phyloP scores from a whole-genome alignment of 2,888 invertebrate genomes.

The Furcula furcula region DNA sequence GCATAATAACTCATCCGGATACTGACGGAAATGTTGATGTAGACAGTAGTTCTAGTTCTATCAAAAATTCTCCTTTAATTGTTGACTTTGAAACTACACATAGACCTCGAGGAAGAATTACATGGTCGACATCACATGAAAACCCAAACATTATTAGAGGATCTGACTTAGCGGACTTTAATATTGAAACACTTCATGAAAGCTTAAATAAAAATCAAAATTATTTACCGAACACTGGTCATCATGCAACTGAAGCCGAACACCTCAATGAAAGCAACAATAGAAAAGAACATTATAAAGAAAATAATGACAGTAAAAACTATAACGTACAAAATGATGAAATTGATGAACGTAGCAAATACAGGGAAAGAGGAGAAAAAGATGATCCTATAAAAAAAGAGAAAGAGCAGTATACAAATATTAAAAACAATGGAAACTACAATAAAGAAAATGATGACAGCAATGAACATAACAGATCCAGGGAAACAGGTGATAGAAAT shows the following conservation, averaged over 20 bases:
- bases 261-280: slow-evolving; percentile 9
- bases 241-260: slow-evolving; percentile 8
- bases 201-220: slow-evolving; percentile 6
- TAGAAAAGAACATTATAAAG: slow-evolving; percentile 14
- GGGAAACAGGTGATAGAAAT: too few relatives aligned
- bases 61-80: slow-evolving; percentile 40
- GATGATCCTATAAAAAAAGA: neutral
- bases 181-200: slow-evolving; percentile 58
- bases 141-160: slow-evolving; percentile 40
- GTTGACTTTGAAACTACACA: slow-evolving; percentile 58
- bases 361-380: slow-evolving; percentile 9
- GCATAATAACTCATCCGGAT: neutral
- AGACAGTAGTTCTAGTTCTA: slow-evolving; percentile 21
- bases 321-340: slow-evolving; percentile 20
- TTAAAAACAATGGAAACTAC: too few relatives aligned
- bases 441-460: slow-evolving; percentile 6
- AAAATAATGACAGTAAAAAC: slow-evolving; percentile 16
- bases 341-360: slow-evolving; percentile 25
- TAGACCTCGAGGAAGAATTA: slow-evolving; percentile 30
- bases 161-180: slow-evolving; percentile 59
- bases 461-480: slow-evolving; percentile 7
- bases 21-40: slow-evolving; percentile 1
- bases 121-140: slow-evolving; percentile 24
- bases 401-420: neutral
- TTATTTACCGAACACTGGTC: neutral